phyloP scores from a whole-genome alignment of 2,113 vertebrate species.

The Leucosticte australis region DNA sequence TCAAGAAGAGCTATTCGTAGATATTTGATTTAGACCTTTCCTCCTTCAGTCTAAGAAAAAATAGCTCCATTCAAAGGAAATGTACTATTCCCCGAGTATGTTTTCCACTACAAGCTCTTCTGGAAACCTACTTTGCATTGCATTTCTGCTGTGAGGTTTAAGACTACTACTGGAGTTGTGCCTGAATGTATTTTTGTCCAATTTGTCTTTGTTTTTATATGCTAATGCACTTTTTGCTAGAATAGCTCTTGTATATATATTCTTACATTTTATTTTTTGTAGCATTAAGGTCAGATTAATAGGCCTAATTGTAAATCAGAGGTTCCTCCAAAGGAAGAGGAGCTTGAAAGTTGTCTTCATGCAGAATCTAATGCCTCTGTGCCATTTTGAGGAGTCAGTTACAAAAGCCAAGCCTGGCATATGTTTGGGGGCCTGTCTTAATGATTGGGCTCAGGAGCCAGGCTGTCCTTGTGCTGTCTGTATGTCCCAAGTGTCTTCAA shows the following conservation, averaged over 20 bases:
- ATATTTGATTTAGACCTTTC: not conserved
- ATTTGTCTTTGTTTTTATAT: not conserved
- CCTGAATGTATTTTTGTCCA: not conserved
- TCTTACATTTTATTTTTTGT: not conserved
- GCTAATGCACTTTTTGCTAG: not conserved
- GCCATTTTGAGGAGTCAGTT: not conserved
- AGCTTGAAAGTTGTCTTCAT: not conserved
- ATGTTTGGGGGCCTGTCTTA: not conserved
- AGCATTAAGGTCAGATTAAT: not conserved
- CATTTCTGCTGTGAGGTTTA: not conserved
- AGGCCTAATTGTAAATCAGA: not conserved
- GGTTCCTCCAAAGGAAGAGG: not conserved
- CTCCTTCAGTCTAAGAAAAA: not conserved
- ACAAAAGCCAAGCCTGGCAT: not conserved
- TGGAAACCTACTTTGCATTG: not conserved
- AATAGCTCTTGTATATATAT: not conserved
- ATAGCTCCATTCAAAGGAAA: not conserved
- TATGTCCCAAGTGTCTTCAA: not conserved
- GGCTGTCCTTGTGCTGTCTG: not conserved
- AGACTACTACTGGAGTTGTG: not conserved
- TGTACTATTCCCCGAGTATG: not conserved
- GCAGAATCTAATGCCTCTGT: not conserved
- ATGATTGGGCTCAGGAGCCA: accelerated
- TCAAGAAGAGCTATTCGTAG: not conserved
- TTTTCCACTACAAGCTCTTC: not conserved